Evolutionary conservation across 1,140 invertebrate genomes (phyloP).

Genomic region (Drosophila saltans): DNA sequence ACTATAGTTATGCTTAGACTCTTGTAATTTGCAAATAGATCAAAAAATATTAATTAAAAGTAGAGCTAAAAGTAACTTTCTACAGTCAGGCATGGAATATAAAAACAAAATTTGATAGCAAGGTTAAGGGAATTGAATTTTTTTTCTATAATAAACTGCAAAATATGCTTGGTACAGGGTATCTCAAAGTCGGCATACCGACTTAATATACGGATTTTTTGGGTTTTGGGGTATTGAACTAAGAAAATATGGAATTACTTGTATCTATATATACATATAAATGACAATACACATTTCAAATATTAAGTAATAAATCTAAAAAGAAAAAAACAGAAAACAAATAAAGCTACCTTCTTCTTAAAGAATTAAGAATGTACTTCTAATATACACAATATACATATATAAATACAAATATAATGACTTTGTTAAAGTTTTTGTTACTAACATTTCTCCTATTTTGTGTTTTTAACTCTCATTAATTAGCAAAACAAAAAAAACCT

Average conservation of each 20-base stretch:
- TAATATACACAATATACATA: constrained; percentile 22
- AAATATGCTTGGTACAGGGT: neutral
- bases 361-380: constrained; percentile 21
- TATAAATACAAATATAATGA: constrained; percentile 17
- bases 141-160: too few relatives aligned
- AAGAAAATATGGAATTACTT: constrained; percentile 32
- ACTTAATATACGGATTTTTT: constrained; percentile 31
- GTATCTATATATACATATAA: constrained; percentile 32
- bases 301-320: constrained; percentile 34
- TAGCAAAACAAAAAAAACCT: neutral
- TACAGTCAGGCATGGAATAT: too few relatives aligned
- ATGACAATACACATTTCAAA: constrained; percentile 25
- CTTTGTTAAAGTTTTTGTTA: constrained; percentile 51
- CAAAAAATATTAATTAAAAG: too few relatives aligned
- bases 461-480: constrained; percentile 20
- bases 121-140: too few relatives aligned
- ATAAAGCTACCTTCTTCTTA: constrained; percentile 32
- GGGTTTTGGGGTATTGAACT: constrained; percentile 48
- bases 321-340: constrained; percentile 21
- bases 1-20: too few relatives aligned
- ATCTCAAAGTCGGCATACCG: neutral
- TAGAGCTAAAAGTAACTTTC: too few relatives aligned
- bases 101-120: too few relatives aligned
- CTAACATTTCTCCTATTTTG: constrained; percentile 20
- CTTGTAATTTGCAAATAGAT: too few relatives aligned